Conservation (phyloP, 1,140 invertebrate species). For the Ceratina australensis region DNA sequence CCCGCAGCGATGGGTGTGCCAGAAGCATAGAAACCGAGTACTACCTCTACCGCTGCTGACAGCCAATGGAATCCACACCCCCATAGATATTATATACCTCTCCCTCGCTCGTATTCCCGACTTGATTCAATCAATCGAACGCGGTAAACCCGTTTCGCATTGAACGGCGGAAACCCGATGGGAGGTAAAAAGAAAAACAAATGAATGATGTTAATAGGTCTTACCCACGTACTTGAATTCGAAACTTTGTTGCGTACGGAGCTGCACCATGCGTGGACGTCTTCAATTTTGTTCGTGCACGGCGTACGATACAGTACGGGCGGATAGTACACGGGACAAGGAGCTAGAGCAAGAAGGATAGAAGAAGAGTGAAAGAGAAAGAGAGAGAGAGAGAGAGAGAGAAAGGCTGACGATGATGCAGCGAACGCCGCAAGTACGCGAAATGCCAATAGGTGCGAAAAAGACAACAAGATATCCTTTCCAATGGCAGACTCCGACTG, state of each 20-base stretch:
- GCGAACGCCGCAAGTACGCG: slow-evolving; percentile 33
- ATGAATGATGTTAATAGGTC: slow-evolving; percentile 19
- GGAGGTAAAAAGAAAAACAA: background rate
- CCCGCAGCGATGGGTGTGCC: slow-evolving; percentile 46
- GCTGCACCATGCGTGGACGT: slow-evolving; percentile 43
- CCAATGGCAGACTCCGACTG: slow-evolving; percentile 53
- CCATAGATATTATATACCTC: slow-evolving; percentile 31
- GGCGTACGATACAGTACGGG: slow-evolving; percentile 24
- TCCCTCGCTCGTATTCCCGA: slow-evolving; percentile 17
- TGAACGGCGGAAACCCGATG: background rate
- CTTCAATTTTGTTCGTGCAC: slow-evolving; percentile 25
- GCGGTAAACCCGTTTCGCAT: background rate
- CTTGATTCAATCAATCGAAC: slow-evolving; percentile 39
- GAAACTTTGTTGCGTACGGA: slow-evolving; percentile 19
- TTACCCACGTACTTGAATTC: slow-evolving; percentile 60
- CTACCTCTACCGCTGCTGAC: slow-evolving; percentile 25
- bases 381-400: background rate
- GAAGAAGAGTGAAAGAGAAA: background rate
- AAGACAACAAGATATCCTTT: slow-evolving; percentile 51
- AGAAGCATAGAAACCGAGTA: slow-evolving; percentile 31
- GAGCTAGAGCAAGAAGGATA: slow-evolving; percentile 7
- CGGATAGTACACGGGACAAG: slow-evolving; percentile 11
- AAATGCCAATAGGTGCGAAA: slow-evolving; percentile 32
- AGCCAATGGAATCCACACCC: slow-evolving; percentile 43
- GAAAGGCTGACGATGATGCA: slow-evolving; percentile 31